phyloP scores from a whole-genome alignment of 2,113 vertebrate genomes.

The Hucho hucho region DNA sequence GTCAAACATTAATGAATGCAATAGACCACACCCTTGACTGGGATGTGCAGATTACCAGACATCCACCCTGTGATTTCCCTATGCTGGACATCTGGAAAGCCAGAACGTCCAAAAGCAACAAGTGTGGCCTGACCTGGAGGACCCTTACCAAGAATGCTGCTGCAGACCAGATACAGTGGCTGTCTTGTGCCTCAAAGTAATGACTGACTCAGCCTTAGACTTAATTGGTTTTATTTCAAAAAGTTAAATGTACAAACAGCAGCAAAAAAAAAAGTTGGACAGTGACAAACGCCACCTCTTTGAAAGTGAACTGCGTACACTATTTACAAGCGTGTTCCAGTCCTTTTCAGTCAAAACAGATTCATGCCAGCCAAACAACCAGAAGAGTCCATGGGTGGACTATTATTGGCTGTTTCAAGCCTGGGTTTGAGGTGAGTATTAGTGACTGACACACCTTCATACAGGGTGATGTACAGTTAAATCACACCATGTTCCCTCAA shows the following conservation, averaged over 20 bases:
- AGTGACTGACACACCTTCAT: slow-evolving; percentile 60
- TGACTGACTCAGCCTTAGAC: slow-evolving; percentile 43
- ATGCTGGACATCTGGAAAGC: too few species aligned
- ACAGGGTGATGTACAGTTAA: slow-evolving; percentile 41
- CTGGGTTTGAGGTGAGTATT: slow-evolving; percentile 27
- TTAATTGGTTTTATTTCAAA: slow-evolving; percentile 62
- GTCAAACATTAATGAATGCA: too few species aligned
- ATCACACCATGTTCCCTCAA: slow-evolving; percentile 1
- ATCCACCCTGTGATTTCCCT: too few species aligned
- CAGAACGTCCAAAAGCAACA: too few species aligned
- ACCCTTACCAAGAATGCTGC: too few species aligned
- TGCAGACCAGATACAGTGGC: too few species aligned
- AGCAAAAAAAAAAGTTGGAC: slow-evolving; percentile 34
- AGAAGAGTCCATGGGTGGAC: slow-evolving; percentile 1
- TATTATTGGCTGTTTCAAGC: slow-evolving; percentile 24
- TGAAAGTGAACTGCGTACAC: slow-evolving; percentile 21
- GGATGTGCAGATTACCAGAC: too few species aligned
- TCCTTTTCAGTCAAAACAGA: slow-evolving; percentile 51
- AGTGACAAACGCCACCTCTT: slow-evolving; percentile 45
- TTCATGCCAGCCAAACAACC: slow-evolving; percentile 36
- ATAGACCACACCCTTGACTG: too few species aligned
- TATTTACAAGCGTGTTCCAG: slow-evolving; percentile 59
- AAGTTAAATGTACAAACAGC: slow-evolving; percentile 58
- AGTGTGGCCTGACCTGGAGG: too few species aligned
- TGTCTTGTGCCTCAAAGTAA: neutral